Evolutionary conservation across 2,113 vertebrate species (phyloP).

Genomic region (Sminthopsis crassicaudata): DNA sequence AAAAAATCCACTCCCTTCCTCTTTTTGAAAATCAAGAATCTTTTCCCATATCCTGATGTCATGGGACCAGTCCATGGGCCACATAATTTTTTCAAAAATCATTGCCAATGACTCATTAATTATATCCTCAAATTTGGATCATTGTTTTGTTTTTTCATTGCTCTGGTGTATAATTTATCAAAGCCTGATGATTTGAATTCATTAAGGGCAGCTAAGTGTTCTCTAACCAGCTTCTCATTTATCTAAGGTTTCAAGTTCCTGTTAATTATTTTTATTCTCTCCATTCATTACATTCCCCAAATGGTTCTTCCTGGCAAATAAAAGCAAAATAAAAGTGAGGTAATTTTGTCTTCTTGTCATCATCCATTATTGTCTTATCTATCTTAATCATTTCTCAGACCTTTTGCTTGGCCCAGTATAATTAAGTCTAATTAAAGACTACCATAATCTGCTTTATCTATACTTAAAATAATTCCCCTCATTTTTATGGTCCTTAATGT

Average conservation of each 20-base stretch:
- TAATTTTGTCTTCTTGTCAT: not conserved
- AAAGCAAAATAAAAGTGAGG: not conserved
- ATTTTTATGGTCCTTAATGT: not conserved
- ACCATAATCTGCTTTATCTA: not conserved
- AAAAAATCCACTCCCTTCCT: not conserved
- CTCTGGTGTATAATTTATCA: not conserved
- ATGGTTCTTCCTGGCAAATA: not conserved
- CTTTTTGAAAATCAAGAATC: not conserved
- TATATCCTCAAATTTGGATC: not conserved
- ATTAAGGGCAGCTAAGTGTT: not conserved
- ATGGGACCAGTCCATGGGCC: too few relatives aligned
- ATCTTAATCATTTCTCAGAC: not conserved
- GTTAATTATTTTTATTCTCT: not conserved
- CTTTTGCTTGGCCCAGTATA: not conserved
- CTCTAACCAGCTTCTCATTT: not conserved
- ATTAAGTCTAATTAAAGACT: not conserved
- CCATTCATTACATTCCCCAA: not conserved
- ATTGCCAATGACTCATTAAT: not conserved
- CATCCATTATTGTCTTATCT: constrained; percentile 39
- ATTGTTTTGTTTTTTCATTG: not conserved
- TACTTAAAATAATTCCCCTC: not conserved
- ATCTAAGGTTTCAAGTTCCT: not conserved
- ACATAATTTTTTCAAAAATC: not conserved
- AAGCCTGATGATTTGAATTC: not conserved
- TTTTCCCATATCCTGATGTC: not conserved